Conservation (phyloP, 2,113 vertebrate species). For the Alouatta palliata region DNA sequence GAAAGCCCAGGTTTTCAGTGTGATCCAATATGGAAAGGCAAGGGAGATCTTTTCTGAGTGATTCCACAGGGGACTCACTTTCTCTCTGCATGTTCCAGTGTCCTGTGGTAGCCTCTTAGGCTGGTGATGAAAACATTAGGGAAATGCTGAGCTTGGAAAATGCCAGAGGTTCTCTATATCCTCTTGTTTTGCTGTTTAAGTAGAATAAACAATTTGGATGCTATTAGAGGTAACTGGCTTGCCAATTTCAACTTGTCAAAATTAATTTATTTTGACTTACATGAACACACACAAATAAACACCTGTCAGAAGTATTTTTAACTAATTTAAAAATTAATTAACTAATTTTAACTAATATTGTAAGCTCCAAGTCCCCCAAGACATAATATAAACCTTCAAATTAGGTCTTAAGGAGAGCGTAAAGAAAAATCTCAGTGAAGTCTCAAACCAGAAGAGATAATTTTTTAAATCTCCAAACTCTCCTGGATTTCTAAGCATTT, state of each 20-base stretch:
- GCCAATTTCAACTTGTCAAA: constrained; percentile 62
- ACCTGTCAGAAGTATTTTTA: constrained; percentile 3
- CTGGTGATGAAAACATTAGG: neutral
- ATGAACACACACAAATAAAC: constrained; percentile 40
- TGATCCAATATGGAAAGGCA: neutral
- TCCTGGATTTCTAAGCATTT: neutral
- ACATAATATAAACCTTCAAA: constrained; percentile 29
- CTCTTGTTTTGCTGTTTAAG: constrained; percentile 49
- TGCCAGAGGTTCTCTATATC: neutral
- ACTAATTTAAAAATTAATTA: constrained; percentile 51
- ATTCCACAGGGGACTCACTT: neutral
- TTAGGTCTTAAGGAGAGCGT: neutral
- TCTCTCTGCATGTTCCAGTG: neutral
- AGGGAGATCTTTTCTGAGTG: neutral
- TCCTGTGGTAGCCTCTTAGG: neutral
- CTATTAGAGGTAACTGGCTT: constrained; percentile 26
- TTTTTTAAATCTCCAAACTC: neutral
- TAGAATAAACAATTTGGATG: constrained; percentile 46
- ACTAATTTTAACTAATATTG: neutral
- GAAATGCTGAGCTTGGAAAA: constrained; percentile 23
- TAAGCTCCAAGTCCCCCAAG: neutral
- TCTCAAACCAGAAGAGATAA: neutral
- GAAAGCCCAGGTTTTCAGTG: neutral
- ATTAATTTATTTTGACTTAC: constrained; percentile 42
- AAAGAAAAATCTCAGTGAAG: neutral